Base-by-base conservation (phyloP, 2,888 invertebrate species). In the Julus scanicus region DNA sequence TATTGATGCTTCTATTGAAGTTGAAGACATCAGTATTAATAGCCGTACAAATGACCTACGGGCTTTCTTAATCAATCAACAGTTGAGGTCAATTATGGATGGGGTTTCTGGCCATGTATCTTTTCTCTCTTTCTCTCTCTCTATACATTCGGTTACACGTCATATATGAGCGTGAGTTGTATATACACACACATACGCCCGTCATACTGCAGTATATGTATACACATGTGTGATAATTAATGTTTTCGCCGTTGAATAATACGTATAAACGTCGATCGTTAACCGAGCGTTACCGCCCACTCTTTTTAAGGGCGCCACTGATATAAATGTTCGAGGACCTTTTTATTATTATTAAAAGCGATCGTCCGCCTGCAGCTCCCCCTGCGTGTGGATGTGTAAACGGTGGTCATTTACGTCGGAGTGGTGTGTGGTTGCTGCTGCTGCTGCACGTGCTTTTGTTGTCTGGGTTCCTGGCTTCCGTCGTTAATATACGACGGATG, bases 11-110 rank as follows among this genome's bases (percentile, higher is more conserved):
- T 85, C 48, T 49, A 49, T 48, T 13, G 49, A 85, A 48, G 85
- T 85, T 44, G 48, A 80, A 85, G 85, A 85, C 85, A 85, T 20
- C 85, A 29, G 44, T 85, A 85, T 85, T 85, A 85, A 85, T 85
- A 44, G 85, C 49, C 20, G 49, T 85, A 85, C 44, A 85, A 85
- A 85, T 85, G 48, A 85, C 85, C 85, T 48, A 49, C n/a, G 44
- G 44, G 48, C 48, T 85, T 44, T 85, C 85, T 85, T 85, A 85
- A 85, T 85, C 85, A 85, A 85, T 85, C 85, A 85, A 44, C 44
- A 6, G 49, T 85, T 44, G 44, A 44, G 85, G 85, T 85, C 85
- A 85, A 85, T 85, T 85, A 85, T 85, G 49, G 49, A 85, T 48
- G 85, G 85, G 44, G 44, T 49, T 80, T 80, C 80, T 15, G 80